Evolutionary conservation across 2,888 invertebrate species (phyloP), one percentile per base, ranked within the genome.

Genomic region (Listrodromus nycthemerus): DNA sequence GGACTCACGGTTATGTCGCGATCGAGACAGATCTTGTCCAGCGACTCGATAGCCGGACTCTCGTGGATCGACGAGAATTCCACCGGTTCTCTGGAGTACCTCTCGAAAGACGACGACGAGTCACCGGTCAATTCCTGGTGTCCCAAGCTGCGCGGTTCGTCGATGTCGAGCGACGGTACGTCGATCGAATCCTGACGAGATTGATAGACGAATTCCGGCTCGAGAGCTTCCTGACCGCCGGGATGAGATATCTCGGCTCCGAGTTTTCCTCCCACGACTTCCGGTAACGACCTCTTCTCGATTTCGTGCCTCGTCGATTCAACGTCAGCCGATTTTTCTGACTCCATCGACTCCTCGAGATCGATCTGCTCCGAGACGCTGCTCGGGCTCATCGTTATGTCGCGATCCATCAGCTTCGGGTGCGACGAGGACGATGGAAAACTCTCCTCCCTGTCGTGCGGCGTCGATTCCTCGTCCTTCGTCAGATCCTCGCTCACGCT

Each of bases 291-390:
- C 70, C 88, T 89, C 5, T 50, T 89, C 19, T 90, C 89, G 30
- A 91, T 87, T 33, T 89, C 91, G 33, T 73, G 89, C 55, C 92
- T 92, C 48, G 91, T 90, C 3, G 91, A 90, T 24, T 91, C 89
- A 8, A 92, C 87, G 21, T 65, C 55, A 2, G 70, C 21, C 33
- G 84, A 82, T 67, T 80, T 80, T 21, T 85, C 87, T 2, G 81
- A 84, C 24, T 91, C 91, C 10, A 90, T 83, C 0, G 88, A 89
- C 30, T 91, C 90, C 75, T 92, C 92, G 3, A 92, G 82, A 24
- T 92, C 92, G n/a, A 90, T 90, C 21, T 89, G 91, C 37, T 93
- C 93, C 1, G 93, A 92, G 48, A 92, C 91, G 74, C 92, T 93
- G 63, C 91, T 92, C 0, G 92, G 91, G 78, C 93, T 93, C 83